A percentile compares a stretch with the other conserved stretches of the same genome.
Evolutionary conservation across 2,888 invertebrate species (phyloP).

Genomic region (Stratiomys singularior): DNA sequence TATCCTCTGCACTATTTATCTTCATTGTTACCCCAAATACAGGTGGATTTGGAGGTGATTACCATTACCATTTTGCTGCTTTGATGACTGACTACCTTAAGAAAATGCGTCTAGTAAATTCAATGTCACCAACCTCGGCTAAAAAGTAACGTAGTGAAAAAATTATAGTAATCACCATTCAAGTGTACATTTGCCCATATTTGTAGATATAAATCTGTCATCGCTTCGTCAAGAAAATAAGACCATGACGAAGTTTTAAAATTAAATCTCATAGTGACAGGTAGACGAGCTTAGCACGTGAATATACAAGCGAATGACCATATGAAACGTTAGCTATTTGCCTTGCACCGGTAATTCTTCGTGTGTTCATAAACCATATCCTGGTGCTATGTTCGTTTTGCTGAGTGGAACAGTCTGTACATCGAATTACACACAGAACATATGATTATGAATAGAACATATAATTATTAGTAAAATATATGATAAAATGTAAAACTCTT

Average conservation of each 20-base stretch:
- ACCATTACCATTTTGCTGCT: no score
- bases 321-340: slow-evolving; percentile 4
- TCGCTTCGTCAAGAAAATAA: slow-evolving; percentile 1
- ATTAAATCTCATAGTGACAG: slow-evolving; percentile 5
- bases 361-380: not conserved
- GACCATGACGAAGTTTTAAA: not conserved
- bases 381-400: not conserved
- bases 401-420: no score
- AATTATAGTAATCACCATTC: not conserved
- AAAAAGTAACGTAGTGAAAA: not conserved
- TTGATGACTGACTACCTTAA: no score
- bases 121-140: slow-evolving; percentile 37
- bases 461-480: no score
- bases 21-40: no score
- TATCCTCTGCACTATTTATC: no score
- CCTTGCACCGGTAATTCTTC: not conserved
- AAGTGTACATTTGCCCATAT: no score
- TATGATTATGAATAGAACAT: no score
- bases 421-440: no score
- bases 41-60: no score
- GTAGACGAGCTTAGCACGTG: not conserved
- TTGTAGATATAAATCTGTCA: not conserved
- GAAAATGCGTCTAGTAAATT: slow-evolving; percentile 9
- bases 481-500: no score
- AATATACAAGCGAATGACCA: slow-evolving; percentile 8